Evolutionary conservation across 2,113 vertebrate species (phyloP), one percentile per base, ranked within the genome.

Genomic region (Scatophagus argus): DNA sequence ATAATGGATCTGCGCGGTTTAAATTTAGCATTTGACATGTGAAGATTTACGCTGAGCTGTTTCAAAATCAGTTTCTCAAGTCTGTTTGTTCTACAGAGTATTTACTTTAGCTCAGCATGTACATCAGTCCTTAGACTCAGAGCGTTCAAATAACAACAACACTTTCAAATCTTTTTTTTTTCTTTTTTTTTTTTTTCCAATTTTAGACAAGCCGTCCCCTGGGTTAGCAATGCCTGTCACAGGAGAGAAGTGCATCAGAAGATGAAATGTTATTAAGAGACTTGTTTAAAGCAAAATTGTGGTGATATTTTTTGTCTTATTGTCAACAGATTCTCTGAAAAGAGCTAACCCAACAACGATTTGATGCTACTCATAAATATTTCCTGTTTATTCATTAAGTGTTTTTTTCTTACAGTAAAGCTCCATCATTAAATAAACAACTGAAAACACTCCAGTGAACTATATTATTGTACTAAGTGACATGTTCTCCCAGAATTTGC

Each of bases 1-100:
- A 25, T 16, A 66, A 70, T 66, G 44, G 70, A 75, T 71, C 59
- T 41, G n/a, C 36, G 25, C 44, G n/a, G 38, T 61, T 68, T 72
- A 32, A 65, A 75, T 54, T 23, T 27, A 43, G 55, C 21, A 46
- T 43, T 64, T 55, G 31, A 61, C 10, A 58, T 27, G 10, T 38
- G 6, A 14, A 36, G 8, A 70, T 65, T 51, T 54, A 17, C 55
- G 34, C 39, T 74, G 49, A 84, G 54, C 43, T 77, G 32, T 54
- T 69, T 79, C 21, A 3, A 79, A 83, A 56, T 51, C 21, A 10
- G 27, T 69, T 75, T 64, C 19, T 59, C 8, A 52, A 62, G 62
- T 67, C 21, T 74, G 12, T 58, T 58, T 71, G 44, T 39, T 69
- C n/a, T 39, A 25, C 13, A 60, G 19, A 29, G 19, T 43, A 34